Evolutionary conservation across 1,140 invertebrate species (phyloP).

Genomic region (Liolophura sinensis): DNA sequence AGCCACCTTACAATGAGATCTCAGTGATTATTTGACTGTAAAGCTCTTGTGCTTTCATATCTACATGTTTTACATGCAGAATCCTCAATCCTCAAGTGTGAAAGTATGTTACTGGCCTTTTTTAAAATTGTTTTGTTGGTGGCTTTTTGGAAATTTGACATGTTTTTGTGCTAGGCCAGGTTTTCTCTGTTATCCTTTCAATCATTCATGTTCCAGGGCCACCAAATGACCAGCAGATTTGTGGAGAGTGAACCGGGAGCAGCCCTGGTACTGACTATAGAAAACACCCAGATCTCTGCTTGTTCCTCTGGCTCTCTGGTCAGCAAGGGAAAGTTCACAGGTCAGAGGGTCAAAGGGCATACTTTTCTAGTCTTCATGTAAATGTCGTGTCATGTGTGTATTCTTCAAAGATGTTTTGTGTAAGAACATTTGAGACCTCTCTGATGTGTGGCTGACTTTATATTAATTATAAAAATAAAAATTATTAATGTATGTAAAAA

Average conservation of each 20-base stretch:
- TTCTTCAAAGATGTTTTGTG: background rate
- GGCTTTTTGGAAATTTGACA: background rate
- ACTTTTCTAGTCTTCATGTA: background rate
- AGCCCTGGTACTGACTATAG: constrained; percentile 91
- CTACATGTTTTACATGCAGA: no score
- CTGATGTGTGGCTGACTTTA: no score
- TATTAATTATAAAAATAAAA: no score
- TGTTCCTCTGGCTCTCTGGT: constrained; percentile 81
- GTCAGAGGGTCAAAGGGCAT: constrained; percentile 21
- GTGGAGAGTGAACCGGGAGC: constrained; percentile 68
- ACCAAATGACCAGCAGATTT: constrained; percentile 19
- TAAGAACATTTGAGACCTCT: no score
- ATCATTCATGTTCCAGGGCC: constrained; percentile 3
- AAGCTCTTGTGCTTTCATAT: no score
- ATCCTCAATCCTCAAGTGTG: background rate
- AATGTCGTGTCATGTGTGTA: background rate
- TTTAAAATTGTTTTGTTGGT: background rate
- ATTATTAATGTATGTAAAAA: no score
- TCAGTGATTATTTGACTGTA: no score
- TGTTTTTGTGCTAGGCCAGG: background rate
- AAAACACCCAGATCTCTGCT: constrained; percentile 90
- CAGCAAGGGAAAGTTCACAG: constrained; percentile 71
- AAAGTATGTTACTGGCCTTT: background rate
- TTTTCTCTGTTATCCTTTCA: background rate
- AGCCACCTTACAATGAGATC: background rate